Percentiles rank a stretch among this genome's conserved stretches.
phyloP scores from a whole-genome alignment of 1,140 invertebrate species.

The Drosophila kanapiae region DNA sequence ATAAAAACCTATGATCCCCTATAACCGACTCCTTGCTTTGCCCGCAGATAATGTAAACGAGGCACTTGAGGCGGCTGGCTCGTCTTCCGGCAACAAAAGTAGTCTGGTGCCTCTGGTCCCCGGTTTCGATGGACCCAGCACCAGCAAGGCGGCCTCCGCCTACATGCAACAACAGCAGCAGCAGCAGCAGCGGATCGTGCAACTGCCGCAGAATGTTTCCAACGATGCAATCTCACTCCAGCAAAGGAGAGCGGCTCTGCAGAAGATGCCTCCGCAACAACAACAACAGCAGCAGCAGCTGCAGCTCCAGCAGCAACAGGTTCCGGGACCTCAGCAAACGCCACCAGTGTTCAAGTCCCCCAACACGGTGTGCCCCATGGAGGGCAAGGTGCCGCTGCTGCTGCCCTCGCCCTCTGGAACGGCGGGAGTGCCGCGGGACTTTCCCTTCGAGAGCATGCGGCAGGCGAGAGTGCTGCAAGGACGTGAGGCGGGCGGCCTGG shows the following conservation, averaged over 20 bases:
- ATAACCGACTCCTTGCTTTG: neutral
- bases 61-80: slow-evolving; percentile 79
- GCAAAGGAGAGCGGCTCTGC: slow-evolving; percentile 63
- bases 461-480: slow-evolving; percentile 90
- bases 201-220: slow-evolving; percentile 55
- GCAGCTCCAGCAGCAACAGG: slow-evolving; percentile 48
- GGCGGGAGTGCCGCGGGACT: slow-evolving; percentile 85
- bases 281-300: slow-evolving; percentile 45
- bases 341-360: slow-evolving; percentile 90
- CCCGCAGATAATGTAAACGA: slow-evolving; percentile 69
- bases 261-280: slow-evolving; percentile 59
- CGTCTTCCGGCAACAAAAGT: slow-evolving; percentile 71
- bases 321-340: slow-evolving; percentile 45
- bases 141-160: slow-evolving; percentile 72
- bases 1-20: too few species aligned
- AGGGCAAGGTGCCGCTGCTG: slow-evolving; percentile 88
- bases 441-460: slow-evolving; percentile 96
- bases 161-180: slow-evolving; percentile 67
- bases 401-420: slow-evolving; percentile 80
- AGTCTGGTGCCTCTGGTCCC: slow-evolving; percentile 53
- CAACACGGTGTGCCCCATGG: slow-evolving; percentile 93
- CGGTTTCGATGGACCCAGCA: slow-evolving; percentile 71
- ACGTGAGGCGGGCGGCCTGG: slow-evolving; percentile 79
- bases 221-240: slow-evolving; percentile 72
- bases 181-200: slow-evolving; percentile 48